A percentile compares a stretch with the other conserved stretches of the same genome.
These are phyloP conservation scores for Spodoptera littoralis DNA, from an alignment of 2,888 invertebrate species.

Conservation along the genomic window DNA sequence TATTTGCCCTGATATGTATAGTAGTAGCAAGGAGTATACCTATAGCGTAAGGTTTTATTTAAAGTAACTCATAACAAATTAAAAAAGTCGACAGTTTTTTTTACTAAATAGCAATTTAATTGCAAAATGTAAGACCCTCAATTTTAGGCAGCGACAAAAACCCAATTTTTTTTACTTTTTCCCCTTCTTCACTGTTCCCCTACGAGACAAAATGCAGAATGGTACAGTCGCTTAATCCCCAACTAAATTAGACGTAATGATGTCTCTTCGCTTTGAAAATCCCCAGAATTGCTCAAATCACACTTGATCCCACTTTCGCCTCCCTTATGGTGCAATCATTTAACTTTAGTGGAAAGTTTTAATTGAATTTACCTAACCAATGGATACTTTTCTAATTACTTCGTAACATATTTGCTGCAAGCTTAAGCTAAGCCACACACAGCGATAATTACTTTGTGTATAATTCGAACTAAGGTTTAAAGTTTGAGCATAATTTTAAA, in stretches of 20 bases:
- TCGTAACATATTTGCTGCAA: conserved; percentile 51
- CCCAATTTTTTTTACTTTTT: neutral
- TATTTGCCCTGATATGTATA: no score
- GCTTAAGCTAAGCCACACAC: neutral
- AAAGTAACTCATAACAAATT: no score
- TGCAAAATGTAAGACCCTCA: no score
- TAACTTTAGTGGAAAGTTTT: conserved; percentile 69
- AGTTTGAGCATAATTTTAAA: neutral
- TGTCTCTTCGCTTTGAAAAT: conserved; percentile 32
- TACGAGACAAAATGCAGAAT: conserved; percentile 39
- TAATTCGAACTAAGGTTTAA: neutral
- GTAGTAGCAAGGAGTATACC: no score
- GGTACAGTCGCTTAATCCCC: conserved; percentile 29
- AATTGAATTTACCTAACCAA: conserved; percentile 73
- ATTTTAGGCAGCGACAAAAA: neutral
- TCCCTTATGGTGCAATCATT: conserved; percentile 53
- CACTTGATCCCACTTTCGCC: conserved; percentile 48
- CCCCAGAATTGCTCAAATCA: conserved; percentile 35
- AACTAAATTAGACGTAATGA: conserved; percentile 46
- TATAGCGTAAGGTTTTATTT: no score
- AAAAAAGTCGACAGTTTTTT: no score
- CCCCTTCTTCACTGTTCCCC: neutral
- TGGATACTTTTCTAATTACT: conserved; percentile 75
- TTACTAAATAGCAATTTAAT: no score
- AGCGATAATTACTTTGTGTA: neutral